Evolutionary conservation across 2,797 vertebrate species (phyloP).

Genomic region (Stomatorhinus walkeri): DNA sequence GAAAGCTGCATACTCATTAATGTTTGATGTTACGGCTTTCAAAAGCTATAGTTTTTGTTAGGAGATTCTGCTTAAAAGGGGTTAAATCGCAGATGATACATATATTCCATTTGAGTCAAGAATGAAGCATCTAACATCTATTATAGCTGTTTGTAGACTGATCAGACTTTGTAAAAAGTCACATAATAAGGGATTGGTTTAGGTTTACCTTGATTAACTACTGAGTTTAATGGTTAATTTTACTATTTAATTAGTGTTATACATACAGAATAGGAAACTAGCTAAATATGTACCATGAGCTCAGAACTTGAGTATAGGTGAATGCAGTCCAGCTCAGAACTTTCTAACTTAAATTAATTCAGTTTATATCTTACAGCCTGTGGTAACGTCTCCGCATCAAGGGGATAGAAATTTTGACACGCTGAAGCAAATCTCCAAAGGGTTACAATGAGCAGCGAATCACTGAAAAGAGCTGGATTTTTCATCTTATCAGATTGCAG

Average conservation of each 20-base stretch:
- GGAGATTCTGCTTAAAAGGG: not conserved
- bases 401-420: not conserved
- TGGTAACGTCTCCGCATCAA: not conserved
- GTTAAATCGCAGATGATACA: not conserved
- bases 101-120: not conserved
- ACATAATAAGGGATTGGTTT: not conserved
- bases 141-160: not conserved
- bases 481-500: not conserved
- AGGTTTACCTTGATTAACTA: not conserved
- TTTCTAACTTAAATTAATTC: not conserved
- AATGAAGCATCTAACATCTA: not conserved
- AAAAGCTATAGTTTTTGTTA: not conserved
- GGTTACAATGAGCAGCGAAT: not conserved
- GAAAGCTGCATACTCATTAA: not conserved
- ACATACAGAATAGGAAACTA: not conserved
- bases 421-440: not conserved
- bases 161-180: not conserved
- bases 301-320: not conserved
- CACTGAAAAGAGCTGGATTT: not conserved
- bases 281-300: not conserved
- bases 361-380: not conserved
- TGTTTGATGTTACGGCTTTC: not conserved
- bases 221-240: not conserved
- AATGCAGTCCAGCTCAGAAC: not conserved
- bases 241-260: not conserved